phyloP scores from a whole-genome alignment of 2,888 invertebrate species.

The Sesia apiformis region DNA sequence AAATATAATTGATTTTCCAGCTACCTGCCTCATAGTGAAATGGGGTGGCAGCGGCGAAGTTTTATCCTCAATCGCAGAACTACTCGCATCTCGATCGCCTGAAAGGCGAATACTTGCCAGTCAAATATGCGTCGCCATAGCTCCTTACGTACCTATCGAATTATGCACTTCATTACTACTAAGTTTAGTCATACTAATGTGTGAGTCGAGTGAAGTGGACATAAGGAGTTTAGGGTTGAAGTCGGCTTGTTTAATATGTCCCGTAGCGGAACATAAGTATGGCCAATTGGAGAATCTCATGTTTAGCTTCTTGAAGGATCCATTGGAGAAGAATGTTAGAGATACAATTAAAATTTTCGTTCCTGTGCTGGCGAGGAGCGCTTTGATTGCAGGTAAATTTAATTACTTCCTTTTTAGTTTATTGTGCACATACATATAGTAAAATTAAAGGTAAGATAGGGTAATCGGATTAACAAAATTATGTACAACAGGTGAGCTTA shows the following conservation, averaged over 20 bases:
- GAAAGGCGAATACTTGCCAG: constrained; percentile 55
- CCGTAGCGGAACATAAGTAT: constrained; percentile 60
- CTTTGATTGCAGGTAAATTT: constrained; percentile 48
- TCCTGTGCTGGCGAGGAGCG: constrained; percentile 59
- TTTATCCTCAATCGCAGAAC: constrained; percentile 54
- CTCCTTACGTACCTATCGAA: constrained; percentile 61
- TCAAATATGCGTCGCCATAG: constrained; percentile 57
- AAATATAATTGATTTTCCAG: constrained; percentile 32
- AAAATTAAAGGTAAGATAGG: no score
- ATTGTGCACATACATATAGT: no score
- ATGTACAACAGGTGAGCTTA: no score
- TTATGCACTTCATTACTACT: constrained; percentile 61
- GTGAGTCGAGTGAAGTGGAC: constrained; percentile 58
- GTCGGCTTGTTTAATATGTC: constrained; percentile 54
- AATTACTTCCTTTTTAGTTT: no score
- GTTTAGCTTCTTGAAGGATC: constrained; percentile 58
- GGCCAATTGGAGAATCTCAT: constrained; percentile 55
- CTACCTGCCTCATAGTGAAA: constrained; percentile 58
- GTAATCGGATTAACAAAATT: no score
- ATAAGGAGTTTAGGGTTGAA: constrained; percentile 52
- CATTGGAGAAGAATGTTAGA: constrained; percentile 49
- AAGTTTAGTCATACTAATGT: constrained; percentile 62
- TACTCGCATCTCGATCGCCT: constrained; percentile 46
- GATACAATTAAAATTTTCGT: constrained; percentile 51
- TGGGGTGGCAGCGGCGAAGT: constrained; percentile 67